Base-by-base conservation (phyloP, 1,140 invertebrate species). In the Papilio polytes region DNA sequence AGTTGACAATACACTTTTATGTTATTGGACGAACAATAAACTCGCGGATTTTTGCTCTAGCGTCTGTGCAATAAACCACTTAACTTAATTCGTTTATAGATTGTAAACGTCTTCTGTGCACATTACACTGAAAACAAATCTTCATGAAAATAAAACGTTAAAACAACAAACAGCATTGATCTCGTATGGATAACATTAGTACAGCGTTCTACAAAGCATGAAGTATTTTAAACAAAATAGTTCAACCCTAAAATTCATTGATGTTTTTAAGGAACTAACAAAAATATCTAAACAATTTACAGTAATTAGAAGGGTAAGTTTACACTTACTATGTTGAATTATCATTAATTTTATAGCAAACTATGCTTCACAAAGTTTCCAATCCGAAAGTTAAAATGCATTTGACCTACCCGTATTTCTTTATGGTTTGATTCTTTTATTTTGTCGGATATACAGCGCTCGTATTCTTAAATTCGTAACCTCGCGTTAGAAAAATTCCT, bases 11-110 rank as follows among this genome's bases (percentile, higher is more conserved):
- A 63, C 59, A 63, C 59, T 63, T 63, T 63, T 63, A 63, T 63
- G 59, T 63, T 63, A 63, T 63, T 63, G 59, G 59, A 63, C 59
- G 59, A 63, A 63, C 59, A 63, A 63, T 63, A 63, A 63, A 63
- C 20, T 26, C 22, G 59, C 59, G 59, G 59, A 63, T 63, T 26
- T 63, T 63, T 31, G 59, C 59, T 63, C 20, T 15, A 26, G 22
- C 59, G 59, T 63, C 59, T 26, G 59, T 63, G 59, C 59, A 63
- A 31, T 63, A 63, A 26, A 63, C 22, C 59, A 63, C 59, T 63
- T 63, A 63, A 63, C 10, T 63, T 63, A 31, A 63, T 63, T 63
- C 59, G 8, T 63, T 63, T 63, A 63, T 63, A 63, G 59, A 63
- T 63, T 63, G 22, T 26, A 63, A 63, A 63, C 10, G 59, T 13